Conservation (phyloP, 2,888 invertebrate genomes). For the Rugalucina vietnamica region DNA sequence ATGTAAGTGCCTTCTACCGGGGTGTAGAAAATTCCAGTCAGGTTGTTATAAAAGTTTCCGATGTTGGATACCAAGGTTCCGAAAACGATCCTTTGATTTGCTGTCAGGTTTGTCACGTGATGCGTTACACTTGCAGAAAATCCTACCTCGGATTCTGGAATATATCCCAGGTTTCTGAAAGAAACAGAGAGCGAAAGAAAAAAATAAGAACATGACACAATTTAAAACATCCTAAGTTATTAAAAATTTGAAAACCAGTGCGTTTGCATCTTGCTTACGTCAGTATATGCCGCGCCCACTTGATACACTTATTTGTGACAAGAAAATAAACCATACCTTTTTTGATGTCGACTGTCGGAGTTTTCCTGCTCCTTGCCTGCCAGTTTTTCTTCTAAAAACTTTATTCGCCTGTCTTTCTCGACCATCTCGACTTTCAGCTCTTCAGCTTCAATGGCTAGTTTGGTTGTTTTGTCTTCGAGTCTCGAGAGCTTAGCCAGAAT, state of each 20-base stretch:
- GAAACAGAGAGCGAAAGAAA: no score
- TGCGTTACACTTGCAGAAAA: conserved; percentile 40
- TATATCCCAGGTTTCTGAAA: background rate
- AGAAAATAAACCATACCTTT: no score
- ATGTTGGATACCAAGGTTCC: conserved; percentile 30
- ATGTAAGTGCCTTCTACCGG: conserved; percentile 43
- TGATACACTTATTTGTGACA: no score
- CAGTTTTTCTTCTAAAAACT: background rate
- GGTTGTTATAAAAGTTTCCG: conserved; percentile 37
- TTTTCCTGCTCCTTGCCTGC: conserved; percentile 34
- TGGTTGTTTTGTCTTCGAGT: background rate
- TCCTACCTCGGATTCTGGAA: conserved; percentile 25
- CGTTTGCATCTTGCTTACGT: no score
- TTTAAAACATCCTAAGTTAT: no score
- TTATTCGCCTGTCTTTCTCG: background rate
- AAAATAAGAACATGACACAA: no score
- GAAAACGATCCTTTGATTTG: conserved; percentile 46
- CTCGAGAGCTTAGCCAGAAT: background rate
- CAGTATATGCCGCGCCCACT: no score
- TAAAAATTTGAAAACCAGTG: no score
- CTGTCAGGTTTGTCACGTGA: conserved; percentile 33
- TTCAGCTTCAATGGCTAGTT: no score
- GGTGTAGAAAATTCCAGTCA: conserved; percentile 34
- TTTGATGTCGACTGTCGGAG: background rate
- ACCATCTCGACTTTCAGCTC: background rate